Base-by-base conservation (phyloP, 2,888 invertebrate species). In the Caenorhabditis doughertyi region DNA sequence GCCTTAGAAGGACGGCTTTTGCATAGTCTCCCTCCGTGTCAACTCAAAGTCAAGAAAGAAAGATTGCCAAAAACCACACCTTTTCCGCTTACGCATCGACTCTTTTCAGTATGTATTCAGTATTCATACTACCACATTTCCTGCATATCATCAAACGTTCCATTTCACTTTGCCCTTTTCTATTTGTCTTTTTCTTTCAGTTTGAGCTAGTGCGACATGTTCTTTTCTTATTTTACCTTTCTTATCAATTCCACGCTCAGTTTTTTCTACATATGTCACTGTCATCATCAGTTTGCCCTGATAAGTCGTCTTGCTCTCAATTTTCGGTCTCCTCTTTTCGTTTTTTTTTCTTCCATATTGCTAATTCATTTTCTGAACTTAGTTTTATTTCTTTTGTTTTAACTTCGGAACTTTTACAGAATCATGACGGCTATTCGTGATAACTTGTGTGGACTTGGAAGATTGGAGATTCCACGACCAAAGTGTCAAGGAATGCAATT, bases 401-500 rank as follows among this genome's bases (percentile, higher is more conserved):
- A n/a, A n/a, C n/a, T n/a, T n/a, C n/a, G n/a, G n/a, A n/a, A n/a
- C n/a, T n/a, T n/a, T n/a, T n/a, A n/a, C 55, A 58, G 65, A 53
- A 39, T 13, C 49, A 79, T 79, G 84, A 80, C 85, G 11, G 79
- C 86, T 9, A 65, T 83, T 32, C 88, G 88, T 29, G 89, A 89
- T 74, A 79, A 83, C 77, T 72, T 89, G 60, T 84, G 84, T 72
- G 86, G 87, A 18, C 72, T 89, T 53, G 81, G 81, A 64, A 80
- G 87, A 56, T 56, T 89, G 23, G 87, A 88, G 62, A 91, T 91
- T 62, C 91, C 91, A 35, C 84, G 91, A 18, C 91, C 91, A 29
- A 87, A 89, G 42, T 90, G 89, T 67, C 81, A 85, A 39, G 90
- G 90, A 35, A 89, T 91, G 89, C 86, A 90, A 67, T 91, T 89